Conservation (phyloP, 1,140 invertebrate species). For the Drosophila lacteicornis region DNA sequence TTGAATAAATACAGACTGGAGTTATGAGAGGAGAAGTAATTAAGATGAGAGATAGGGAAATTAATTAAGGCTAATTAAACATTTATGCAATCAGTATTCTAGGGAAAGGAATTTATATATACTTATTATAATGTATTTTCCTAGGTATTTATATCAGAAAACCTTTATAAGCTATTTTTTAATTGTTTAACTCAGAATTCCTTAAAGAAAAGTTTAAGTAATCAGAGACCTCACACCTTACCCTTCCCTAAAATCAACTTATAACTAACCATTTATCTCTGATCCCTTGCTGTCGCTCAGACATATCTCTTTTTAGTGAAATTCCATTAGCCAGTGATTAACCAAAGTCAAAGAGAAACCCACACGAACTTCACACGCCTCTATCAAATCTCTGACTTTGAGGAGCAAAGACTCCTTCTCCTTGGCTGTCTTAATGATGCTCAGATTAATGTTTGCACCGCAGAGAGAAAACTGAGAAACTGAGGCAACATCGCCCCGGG, state of each 20-base stretch:
- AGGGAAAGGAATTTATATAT: too few species aligned
- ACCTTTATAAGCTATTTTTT: not conserved
- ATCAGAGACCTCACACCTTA: too few species aligned
- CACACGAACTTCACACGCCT: conserved; percentile 62
- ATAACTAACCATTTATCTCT: conserved; percentile 10
- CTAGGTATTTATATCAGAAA: not conserved
- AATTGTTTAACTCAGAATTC: not conserved
- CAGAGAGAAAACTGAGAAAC: conserved; percentile 30
- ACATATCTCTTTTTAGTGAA: conserved; percentile 32
- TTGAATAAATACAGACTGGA: not conserved
- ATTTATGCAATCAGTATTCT: not conserved
- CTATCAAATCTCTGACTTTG: conserved; percentile 42
- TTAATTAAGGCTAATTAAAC: not conserved
- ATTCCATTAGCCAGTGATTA: conserved; percentile 51
- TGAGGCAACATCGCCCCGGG: conserved; percentile 37
- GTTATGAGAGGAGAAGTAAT: conserved; percentile 7
- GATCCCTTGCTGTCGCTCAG: conserved; percentile 13
- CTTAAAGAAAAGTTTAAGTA: too few species aligned
- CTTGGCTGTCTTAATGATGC: conserved; percentile 66
- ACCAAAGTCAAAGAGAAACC: conserved; percentile 42
- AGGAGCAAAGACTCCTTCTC: conserved; percentile 19
- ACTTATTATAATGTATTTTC: too few species aligned
- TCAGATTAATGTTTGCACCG: conserved; percentile 72
- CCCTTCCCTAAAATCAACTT: not conserved
- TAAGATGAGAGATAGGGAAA: not conserved